Evolutionary conservation across 2,888 invertebrate species (phyloP).

Genomic region (Gymnoscelis rufifasciata): DNA sequence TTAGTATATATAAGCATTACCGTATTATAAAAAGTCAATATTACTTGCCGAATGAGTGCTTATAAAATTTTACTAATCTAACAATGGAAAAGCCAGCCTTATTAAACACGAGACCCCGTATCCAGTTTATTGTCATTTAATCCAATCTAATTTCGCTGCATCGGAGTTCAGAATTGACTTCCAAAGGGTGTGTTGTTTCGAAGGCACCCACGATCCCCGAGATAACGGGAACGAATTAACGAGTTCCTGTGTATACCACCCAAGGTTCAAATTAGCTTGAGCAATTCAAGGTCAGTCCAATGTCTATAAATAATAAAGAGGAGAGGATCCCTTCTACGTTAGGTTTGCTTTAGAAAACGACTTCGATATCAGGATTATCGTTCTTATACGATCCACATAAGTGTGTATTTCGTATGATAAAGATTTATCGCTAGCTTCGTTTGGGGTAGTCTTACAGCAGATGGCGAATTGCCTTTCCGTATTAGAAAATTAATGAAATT

Average conservation of each 20-base stretch:
- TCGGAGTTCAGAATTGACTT: background rate
- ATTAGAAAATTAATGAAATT: constrained; percentile 12
- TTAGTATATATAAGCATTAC: too few species aligned
- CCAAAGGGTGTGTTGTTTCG: background rate
- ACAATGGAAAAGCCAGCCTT: too few species aligned
- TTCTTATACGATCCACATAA: too few species aligned
- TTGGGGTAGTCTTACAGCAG: constrained; percentile 8
- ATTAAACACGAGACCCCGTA: background rate
- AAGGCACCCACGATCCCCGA: background rate
- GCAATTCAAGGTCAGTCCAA: background rate
- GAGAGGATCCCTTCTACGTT: background rate
- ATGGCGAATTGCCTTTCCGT: constrained; percentile 12
- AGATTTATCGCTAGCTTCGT: too few species aligned
- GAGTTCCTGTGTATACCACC: background rate
- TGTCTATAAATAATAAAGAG: background rate
- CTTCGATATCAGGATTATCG: too few species aligned
- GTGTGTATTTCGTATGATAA: background rate
- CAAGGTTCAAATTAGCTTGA: background rate
- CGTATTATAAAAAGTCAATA: too few species aligned
- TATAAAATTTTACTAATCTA: too few species aligned
- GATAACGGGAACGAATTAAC: background rate
- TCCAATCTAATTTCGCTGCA: background rate
- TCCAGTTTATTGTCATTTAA: background rate
- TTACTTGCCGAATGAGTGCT: too few species aligned
- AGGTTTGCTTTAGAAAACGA: background rate